phyloP scores from a whole-genome alignment of 2,797 vertebrate genomes.

The Eulemur rubriventer region DNA sequence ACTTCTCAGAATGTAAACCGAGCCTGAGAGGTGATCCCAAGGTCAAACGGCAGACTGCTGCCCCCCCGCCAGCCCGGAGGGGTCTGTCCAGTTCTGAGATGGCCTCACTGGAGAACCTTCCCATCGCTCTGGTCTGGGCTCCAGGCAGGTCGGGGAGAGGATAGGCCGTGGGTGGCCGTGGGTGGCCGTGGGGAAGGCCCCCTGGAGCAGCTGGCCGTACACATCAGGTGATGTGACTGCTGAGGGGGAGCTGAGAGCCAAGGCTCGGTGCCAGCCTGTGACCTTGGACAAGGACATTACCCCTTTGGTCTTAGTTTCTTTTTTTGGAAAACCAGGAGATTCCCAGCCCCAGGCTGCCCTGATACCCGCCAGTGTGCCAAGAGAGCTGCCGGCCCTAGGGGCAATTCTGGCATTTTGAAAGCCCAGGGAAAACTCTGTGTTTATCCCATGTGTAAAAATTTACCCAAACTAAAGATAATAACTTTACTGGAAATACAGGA shows the following conservation, averaged over 20 bases:
- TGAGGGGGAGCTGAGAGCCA: not conserved
- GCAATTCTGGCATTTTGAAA: not conserved
- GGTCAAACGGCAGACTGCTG: not conserved
- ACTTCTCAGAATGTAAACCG: not conserved
- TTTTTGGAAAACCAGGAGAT: not conserved
- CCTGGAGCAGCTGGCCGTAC: not conserved
- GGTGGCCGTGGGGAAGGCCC: not conserved
- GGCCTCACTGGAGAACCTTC: not conserved
- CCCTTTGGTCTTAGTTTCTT: not conserved
- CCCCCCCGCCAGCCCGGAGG: not conserved
- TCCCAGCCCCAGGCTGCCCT: not conserved
- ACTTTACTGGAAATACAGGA: not conserved
- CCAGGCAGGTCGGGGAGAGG: fast-evolving
- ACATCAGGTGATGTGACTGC: not conserved
- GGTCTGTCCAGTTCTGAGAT: not conserved
- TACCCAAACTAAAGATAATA: not conserved
- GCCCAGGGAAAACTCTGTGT: not conserved
- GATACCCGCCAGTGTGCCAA: not conserved
- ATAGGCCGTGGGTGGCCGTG: fast-evolving
- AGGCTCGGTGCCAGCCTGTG: not conserved
- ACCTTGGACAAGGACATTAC: not conserved
- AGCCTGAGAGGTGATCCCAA: not conserved
- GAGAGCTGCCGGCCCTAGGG: not conserved
- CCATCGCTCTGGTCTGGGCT: fast-evolving
- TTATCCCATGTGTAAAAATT: not conserved